A percentile compares a stretch with the other conserved stretches of the same genome.
Conservation (phyloP, 2,797 vertebrate genomes). For the Argyrosomus regius region DNA sequence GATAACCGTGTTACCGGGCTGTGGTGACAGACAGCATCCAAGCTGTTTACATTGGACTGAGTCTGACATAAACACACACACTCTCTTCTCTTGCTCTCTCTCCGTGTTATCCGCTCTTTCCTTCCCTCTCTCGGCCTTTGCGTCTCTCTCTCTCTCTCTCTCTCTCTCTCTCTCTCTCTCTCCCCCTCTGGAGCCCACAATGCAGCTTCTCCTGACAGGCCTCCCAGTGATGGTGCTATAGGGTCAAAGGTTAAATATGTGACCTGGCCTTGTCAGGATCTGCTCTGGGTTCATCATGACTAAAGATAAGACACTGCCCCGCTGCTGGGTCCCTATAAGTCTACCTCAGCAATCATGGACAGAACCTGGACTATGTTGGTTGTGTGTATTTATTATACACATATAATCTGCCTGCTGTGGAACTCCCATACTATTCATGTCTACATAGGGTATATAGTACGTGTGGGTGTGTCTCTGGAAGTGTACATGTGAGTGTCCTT, state of each 20-base stretch:
- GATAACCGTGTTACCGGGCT: slow-evolving; percentile 54
- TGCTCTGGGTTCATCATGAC: slow-evolving; percentile 47
- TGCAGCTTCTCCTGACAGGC: slow-evolving; percentile 31
- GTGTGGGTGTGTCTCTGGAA: not conserved
- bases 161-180: not conserved
- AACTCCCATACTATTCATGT: slow-evolving; percentile 23
- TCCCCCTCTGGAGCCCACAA: slow-evolving; percentile 2
- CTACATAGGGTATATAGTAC: not conserved
- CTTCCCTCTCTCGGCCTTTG: not conserved
- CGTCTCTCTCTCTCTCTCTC: slow-evolving; percentile 4
- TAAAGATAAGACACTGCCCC: slow-evolving; percentile 47
- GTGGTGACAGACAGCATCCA: slow-evolving; percentile 68
- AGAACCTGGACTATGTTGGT: slow-evolving; percentile 19
- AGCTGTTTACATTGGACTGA: slow-evolving; percentile 69
- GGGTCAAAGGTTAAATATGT: slow-evolving; percentile 72
- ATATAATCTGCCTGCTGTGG: slow-evolving; percentile 5
- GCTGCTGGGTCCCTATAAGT: not conserved
- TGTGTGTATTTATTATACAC: slow-evolving; percentile 22
- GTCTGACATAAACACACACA: slow-evolving; percentile 67
- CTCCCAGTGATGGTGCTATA: slow-evolving; percentile 9
- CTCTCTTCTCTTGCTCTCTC: slow-evolving; percentile 14
- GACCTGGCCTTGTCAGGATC: slow-evolving; percentile 66
- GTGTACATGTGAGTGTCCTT: slow-evolving; percentile 24
- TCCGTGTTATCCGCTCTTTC: not conserved
- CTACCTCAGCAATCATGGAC: not conserved